Evolutionary conservation across 1,140 invertebrate species (phyloP), one percentile per base, ranked within the genome.

Genomic region (Adelges cooleyi): DNA sequence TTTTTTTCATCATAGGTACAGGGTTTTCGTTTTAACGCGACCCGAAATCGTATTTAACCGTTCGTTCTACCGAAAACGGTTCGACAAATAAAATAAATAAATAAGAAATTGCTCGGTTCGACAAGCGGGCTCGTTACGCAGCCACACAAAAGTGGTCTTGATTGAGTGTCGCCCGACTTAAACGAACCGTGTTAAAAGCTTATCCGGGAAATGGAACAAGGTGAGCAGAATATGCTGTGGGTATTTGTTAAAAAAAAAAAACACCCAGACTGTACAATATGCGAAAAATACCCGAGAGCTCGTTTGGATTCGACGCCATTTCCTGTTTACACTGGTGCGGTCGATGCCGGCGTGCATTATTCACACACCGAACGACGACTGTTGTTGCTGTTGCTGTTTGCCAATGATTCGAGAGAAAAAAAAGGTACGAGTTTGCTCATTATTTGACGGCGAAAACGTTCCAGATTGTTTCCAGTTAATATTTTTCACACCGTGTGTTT

Each of bases 111-210:
- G 27, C 17, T 15, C 3, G 20, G 29, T 33, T 33, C 25, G 54
- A 59, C 54, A 46, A 27, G 54, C 42, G 54, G 54, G 40, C 54
- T 59, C 54, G 54, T 59, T 59, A 59, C 40, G 9, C 20, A 25
- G 36, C 9, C 23, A 18, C 36, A 27, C 27, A 59, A 59, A 46
- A 59, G 25, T 20, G 54, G 42, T 59, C 38, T 44, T 59, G 54
- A 59, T 59, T 46, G 54, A 59, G 54, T 59, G 11, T 23, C 42
- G 38, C 40, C 13, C 33, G 54, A 46, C 54, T 59, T 59, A 59
- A 59, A 59, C 54, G 54, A 59, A 59, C 40, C 54, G 42, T 59
- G 54, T 59, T 59, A 59, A 59, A 59, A 59, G 54, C 46, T 59
- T 59, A 59, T 10, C 10, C 15, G 15, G 20, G 36, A 10, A n/a